Base-by-base conservation (phyloP, 2,888 invertebrate genomes). In the Phragmatobia fuliginosa region DNA sequence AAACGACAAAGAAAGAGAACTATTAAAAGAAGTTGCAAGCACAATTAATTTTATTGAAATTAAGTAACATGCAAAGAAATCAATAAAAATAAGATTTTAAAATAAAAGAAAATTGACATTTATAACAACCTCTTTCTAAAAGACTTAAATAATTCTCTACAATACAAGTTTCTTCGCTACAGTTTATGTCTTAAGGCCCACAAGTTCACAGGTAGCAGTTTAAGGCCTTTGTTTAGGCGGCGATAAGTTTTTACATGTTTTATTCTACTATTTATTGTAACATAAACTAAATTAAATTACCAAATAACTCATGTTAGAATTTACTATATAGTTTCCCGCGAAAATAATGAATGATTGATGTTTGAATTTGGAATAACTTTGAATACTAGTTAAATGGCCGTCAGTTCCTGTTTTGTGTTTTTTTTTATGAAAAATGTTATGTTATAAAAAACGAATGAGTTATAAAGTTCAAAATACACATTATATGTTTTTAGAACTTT, bases 181-280 rank as follows among this genome's bases (percentile, higher is more conserved):
- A 78, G 82, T 80, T 67, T 77, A 61, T 83, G 62, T 58, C 78
- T 87, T 86, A 71, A 62, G 66, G 73, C 82, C 82, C 82, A 81
- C 74, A 89, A 92, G 91, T 91, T 91, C 91, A 90, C 90, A 90
- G 89, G 90, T 88, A 87, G 87, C 87, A 86, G 88, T 90, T 89
- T 91, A 91, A 86, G 86, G 89, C 87, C 92, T 91, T 91, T 90
- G 92, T 92, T 90, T 90, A 87, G 91, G 89, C 87, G 88, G 90
- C 89, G 88, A 92, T 92, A 92, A 91, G 87, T 92, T 91, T 88
- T 90, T 92, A 80, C 80, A 89, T 89, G 86, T 86, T 90, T 88
- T 88, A 89, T 88, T 87, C 85, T 84, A 84, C 85, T 83, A 84
- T 86, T 86, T 84, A 83, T 78, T 81, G 79, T 80, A 79, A 78